A percentile compares a stretch with the other conserved stretches of the same genome.
phyloP scores from a whole-genome alignment of 2,113 vertebrate species.

The Hemichromis elongatus region DNA sequence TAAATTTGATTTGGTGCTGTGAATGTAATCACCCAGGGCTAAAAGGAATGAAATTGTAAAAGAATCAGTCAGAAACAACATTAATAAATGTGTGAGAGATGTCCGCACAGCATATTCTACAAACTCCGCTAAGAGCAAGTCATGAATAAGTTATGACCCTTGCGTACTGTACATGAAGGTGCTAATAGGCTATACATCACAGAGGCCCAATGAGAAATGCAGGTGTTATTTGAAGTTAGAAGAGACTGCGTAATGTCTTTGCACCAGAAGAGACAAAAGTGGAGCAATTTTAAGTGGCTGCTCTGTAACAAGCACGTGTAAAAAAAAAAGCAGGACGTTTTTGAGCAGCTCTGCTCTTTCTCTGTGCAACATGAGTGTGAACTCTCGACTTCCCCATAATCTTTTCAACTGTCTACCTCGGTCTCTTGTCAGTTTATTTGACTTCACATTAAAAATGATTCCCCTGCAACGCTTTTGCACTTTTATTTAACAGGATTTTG shows the following conservation, averaged over 20 bases:
- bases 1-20: slow-evolving; percentile 15
- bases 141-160: slow-evolving; percentile 35
- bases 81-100: neutral
- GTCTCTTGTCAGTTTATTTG: neutral
- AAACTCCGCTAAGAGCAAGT: neutral
- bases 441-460: rapidly evolving
- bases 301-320: slow-evolving; percentile 14
- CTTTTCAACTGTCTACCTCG: neutral
- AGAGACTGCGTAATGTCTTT: slow-evolving; percentile 16
- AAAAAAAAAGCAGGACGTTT: neutral
- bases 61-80: neutral
- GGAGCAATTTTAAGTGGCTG: slow-evolving; percentile 27
- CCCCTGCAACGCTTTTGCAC: neutral
- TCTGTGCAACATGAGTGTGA: neutral
- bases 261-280: slow-evolving; percentile 29
- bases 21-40: neutral
- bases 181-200: slow-evolving; percentile 23
- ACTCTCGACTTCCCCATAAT: neutral
- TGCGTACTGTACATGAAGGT: neutral
- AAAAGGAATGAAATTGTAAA: slow-evolving; percentile 9
- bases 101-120: neutral
- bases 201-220: neutral
- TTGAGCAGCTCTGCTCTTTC: neutral
- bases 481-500: neutral
- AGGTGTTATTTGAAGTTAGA: slow-evolving; percentile 37